Conservation (phyloP, 2,888 invertebrate genomes). For the Nomada ferruginata region DNA sequence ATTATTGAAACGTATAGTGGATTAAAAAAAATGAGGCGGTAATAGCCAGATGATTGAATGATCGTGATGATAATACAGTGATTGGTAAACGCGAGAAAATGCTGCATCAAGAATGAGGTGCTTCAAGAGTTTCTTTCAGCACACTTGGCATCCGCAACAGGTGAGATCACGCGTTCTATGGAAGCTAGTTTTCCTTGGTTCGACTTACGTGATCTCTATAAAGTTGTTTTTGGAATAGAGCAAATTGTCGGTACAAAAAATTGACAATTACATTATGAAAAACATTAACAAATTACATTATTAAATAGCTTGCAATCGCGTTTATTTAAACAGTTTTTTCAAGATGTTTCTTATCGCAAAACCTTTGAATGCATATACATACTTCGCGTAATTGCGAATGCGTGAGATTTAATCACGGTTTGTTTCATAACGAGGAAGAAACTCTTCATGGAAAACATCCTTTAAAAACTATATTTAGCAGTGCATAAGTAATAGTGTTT, state of each 20-base stretch:
- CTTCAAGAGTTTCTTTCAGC: conserved; percentile 81
- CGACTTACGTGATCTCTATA: neutral
- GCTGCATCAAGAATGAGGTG: conserved; percentile 74
- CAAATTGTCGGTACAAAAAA: neutral
- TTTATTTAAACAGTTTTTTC: neutral
- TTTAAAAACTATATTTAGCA: no score
- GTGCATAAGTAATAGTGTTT: no score
- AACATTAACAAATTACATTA: no score
- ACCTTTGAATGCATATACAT: neutral
- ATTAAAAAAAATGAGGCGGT: neutral
- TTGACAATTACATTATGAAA: neutral
- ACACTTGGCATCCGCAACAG: conserved; percentile 82
- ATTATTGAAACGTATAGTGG: neutral
- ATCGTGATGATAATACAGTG: conserved; percentile 26
- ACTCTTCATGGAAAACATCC: neutral
- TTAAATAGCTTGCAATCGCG: no score
- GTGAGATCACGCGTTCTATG: conserved; percentile 64
- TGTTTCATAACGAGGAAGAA: neutral
- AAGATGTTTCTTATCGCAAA: neutral
- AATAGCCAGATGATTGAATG: conserved; percentile 9
- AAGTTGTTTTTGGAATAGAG: neutral
- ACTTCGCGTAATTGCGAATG: conserved; percentile 9
- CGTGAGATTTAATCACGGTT: neutral
- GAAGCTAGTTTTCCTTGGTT: neutral
- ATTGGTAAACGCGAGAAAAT: conserved; percentile 42